Evolutionary conservation across 92 coral and sea anemone genomes (phyloP), one percentile per base, ranked within the genome.

Genomic region (Zoanthus solanderi): DNA sequence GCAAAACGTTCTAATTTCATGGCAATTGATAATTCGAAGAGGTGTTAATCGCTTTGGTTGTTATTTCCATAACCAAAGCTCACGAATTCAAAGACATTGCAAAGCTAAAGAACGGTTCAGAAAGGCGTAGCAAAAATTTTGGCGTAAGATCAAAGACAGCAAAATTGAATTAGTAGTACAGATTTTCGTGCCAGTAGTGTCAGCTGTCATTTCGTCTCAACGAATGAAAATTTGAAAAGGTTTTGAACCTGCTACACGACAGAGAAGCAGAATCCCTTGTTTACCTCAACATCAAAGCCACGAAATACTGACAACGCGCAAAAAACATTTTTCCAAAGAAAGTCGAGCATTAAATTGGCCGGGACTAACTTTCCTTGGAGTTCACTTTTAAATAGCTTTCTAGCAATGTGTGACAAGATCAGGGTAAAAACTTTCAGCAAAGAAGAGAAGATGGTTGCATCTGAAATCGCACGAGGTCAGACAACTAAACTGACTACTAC

Each of bases 221-320:
- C 83, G 47, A 56, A 78, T 78, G 71, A 31, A 31, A 56, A 16
- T 47, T 78, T 58, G 71, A 58, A 50, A 79, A 34, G 72, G n/a
- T 15, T 16, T 61, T 37, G 57, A 60, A 79, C 84, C 72, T 60
- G 84, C 46, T 34, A 79, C 4, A 52, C 11, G 84, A 79, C 72
- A 79, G 60, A 79, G 47, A 50, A 60, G 84, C 71, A 79, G 72
- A 58, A 17, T 79, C 10, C 84, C 60, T 79, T 79, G 84, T 58
- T 79, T 58, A 78, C 37, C 71, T 79, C 54, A 79, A 30, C 32
- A 29, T 30, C 83, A 79, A 79, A 52, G 56, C 52, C 72, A 60
- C 13, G 32, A 79, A 61, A 79, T 52, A 69, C 58, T 50, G 83
- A 32, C 53, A 78, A 42, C 83, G 32, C 48, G 65, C 3, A 12